These are phyloP conservation scores for Zaprionus bogoriensis DNA, from an alignment of 2,888 invertebrate genomes.

Conservation along the genomic window DNA sequence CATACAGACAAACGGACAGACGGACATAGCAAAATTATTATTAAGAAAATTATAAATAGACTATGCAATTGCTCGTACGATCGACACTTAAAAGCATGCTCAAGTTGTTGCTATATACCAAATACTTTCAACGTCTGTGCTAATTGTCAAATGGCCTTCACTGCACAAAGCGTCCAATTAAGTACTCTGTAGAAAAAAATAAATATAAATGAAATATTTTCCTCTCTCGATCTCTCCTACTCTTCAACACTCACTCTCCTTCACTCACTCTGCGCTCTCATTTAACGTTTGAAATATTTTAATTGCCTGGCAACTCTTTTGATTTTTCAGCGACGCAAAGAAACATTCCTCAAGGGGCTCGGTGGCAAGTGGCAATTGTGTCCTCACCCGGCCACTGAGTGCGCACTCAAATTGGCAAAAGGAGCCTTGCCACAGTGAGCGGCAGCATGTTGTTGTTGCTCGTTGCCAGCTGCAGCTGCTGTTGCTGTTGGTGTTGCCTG, in stretches of 20 bases:
- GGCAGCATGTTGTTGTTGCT: conserved; percentile 18
- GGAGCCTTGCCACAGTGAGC: conserved; percentile 13
- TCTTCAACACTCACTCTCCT: no score
- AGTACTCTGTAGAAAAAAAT: conserved; percentile 10
- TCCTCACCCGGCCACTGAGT: conserved; percentile 47
- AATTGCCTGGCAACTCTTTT: conserved; percentile 68
- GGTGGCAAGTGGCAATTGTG: conserved; percentile 68
- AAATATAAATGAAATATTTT: conserved; percentile 33
- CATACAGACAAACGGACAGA: no score
- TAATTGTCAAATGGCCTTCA: conserved; percentile 17
- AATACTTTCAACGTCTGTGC: neutral
- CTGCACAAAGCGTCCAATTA: conserved; percentile 27
- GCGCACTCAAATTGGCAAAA: conserved; percentile 57
- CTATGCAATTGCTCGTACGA: no score
- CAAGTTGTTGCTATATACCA: no score
- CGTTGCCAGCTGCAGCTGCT: conserved; percentile 15
- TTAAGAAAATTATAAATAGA: no score
- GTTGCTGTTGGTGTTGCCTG: conserved; percentile 50
- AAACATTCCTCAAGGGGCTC: conserved; percentile 55
- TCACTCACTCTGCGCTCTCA: neutral
- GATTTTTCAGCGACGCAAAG: conserved; percentile 45
- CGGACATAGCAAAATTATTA: no score
- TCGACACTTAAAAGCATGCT: no score
- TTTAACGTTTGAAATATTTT: conserved; percentile 58
- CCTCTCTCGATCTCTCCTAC: neutral